phyloP scores from a whole-genome alignment of 2,113 vertebrate species.

The Phrynosoma platyrhinos region DNA sequence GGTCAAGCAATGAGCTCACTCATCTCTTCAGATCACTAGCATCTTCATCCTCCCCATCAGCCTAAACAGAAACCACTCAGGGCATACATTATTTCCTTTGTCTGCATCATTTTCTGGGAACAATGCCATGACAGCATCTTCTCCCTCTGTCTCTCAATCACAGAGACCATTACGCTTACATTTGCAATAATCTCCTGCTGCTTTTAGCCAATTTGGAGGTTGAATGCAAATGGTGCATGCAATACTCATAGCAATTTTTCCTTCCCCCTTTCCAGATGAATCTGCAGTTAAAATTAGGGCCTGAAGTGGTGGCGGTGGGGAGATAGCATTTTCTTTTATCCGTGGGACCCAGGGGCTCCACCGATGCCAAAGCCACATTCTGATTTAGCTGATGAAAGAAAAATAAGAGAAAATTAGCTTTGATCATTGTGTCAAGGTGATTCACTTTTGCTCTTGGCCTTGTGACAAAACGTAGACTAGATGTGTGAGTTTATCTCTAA shows the following conservation, averaged over 20 bases:
- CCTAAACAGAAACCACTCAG: too few relatives aligned
- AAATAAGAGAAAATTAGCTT: too few relatives aligned
- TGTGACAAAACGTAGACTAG: neutral
- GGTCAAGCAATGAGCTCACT: neutral
- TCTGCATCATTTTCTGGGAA: neutral
- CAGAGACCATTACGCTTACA: neutral
- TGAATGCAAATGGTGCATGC: neutral
- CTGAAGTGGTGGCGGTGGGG: neutral
- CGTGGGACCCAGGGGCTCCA: neutral
- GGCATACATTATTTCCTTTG: neutral
- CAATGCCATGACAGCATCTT: neutral
- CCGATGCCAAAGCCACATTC: neutral
- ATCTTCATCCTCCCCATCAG: neutral
- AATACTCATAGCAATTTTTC: neutral
- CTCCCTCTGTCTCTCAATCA: neutral
- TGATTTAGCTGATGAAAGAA: neutral
- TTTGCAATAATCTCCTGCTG: constrained; percentile 1
- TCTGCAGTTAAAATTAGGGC: neutral
- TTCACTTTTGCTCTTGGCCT: too few relatives aligned
- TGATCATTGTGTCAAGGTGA: too few relatives aligned
- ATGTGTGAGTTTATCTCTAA: neutral
- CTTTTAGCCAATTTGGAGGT: neutral
- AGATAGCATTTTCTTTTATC: neutral
- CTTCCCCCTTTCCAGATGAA: neutral
- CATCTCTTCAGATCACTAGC: too few relatives aligned